Evolutionary conservation across 35 echinoderm and acorn worm species (phyloP).

Genomic region (Patiria miniata): DNA sequence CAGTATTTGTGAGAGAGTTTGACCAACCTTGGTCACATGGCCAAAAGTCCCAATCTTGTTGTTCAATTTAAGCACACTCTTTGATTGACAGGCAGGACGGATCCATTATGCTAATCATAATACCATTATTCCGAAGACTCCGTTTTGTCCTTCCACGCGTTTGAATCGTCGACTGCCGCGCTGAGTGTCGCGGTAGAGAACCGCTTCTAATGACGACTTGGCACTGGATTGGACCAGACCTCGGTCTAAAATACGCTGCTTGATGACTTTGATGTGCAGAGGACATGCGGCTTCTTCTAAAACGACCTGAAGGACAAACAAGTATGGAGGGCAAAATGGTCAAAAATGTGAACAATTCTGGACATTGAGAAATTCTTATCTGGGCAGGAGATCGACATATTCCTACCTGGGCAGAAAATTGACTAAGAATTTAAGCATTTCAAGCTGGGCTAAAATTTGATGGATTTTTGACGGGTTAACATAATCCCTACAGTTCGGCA

Average conservation of each 20-base stretch:
- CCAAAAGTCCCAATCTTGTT: too few relatives aligned
- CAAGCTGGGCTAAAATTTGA: too few relatives aligned
- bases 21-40: too few relatives aligned
- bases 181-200: slow-evolving; percentile 80
- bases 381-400: not conserved
- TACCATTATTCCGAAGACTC: slow-evolving; percentile 87
- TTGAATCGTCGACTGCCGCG: slow-evolving; percentile 80
- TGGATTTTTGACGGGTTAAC: too few relatives aligned
- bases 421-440: too few relatives aligned
- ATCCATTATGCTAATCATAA: too few relatives aligned
- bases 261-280: slow-evolving; percentile 92
- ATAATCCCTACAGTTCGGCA: too few relatives aligned
- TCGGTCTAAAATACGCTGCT: slow-evolving; percentile 68
- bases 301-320: slow-evolving; percentile 60
- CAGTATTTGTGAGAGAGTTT: too few relatives aligned
- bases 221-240: slow-evolving; percentile 74
- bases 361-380: not conserved
- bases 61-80: too few relatives aligned
- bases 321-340: not conserved
- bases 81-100: too few relatives aligned
- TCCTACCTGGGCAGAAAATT: not conserved
- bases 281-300: slow-evolving; percentile 58
- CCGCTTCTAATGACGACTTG: slow-evolving; percentile 75
- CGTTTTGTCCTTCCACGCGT: slow-evolving; percentile 66
- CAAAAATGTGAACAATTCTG: not conserved